A percentile compares a stretch with the other conserved stretches of the same genome.
Conservation (phyloP, 2,888 invertebrate species). For the Gonocerus acuteangulatus region DNA sequence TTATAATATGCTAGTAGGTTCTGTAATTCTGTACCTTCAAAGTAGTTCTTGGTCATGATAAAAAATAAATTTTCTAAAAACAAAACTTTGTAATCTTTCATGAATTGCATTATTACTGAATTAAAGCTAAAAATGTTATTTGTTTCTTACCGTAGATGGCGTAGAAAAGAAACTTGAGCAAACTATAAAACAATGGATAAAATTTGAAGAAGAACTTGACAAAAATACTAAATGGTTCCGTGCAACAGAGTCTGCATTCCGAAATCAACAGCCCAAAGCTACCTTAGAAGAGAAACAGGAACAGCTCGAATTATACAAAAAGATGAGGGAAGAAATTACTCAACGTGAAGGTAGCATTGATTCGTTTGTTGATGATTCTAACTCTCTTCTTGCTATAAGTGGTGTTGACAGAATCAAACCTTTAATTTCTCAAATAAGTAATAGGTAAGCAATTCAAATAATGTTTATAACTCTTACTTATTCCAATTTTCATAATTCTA, state of each 20-base stretch:
- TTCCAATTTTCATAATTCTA: too few species aligned
- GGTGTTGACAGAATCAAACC: conserved; percentile 79
- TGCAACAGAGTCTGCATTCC: conserved; percentile 70
- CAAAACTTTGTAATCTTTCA: too few species aligned
- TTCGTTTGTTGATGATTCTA: conserved; percentile 81
- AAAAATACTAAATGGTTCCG: conserved; percentile 79
- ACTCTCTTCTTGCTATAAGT: conserved; percentile 72
- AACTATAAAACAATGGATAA: conserved; percentile 73
- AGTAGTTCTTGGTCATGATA: too few species aligned
- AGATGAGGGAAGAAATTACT: conserved; percentile 66
- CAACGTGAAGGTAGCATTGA: conserved; percentile 79
- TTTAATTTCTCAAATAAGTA: conserved; percentile 80
- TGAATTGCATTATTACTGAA: too few species aligned
- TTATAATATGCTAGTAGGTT: too few species aligned
- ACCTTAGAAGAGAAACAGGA: conserved; percentile 69
- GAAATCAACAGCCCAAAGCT: conserved; percentile 76
- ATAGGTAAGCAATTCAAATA: conserved; percentile 47
- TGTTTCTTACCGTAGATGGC: too few species aligned
- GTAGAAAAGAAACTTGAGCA: conserved; percentile 64
- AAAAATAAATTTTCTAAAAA: too few species aligned
- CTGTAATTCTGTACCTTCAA: too few species aligned
- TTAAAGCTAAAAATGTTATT: too few species aligned
- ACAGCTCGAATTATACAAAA: conserved; percentile 62
- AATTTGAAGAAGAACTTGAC: conserved; percentile 75
- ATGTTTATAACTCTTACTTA: neutral